A percentile compares a stretch with the other conserved stretches of the same genome.
phyloP scores from a whole-genome alignment of 2,888 invertebrate species.

The Stegana nigrithorax region DNA sequence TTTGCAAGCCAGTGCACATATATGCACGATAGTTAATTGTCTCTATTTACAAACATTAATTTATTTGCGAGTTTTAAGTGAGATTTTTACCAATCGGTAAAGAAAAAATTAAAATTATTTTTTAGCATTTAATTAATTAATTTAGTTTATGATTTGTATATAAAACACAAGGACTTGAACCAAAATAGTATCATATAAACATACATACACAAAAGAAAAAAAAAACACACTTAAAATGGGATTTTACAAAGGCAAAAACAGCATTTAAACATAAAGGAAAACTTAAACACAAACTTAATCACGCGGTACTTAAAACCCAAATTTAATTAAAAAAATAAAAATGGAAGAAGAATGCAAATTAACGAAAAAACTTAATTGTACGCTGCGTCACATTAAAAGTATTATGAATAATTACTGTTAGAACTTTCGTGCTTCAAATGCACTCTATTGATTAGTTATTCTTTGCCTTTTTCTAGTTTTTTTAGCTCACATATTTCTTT shows the following conservation, averaged over 20 bases:
- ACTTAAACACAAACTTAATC: neutral
- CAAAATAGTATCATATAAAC: slow-evolving; percentile 57
- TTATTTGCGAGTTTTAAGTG: slow-evolving; percentile 15
- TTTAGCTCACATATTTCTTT: no score
- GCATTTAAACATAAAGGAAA: neutral
- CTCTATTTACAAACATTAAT: slow-evolving; percentile 7
- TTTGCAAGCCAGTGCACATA: no score
- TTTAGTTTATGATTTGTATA: neutral
- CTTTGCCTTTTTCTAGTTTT: no score
- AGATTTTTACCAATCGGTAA: slow-evolving; percentile 7
- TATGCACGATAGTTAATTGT: slow-evolving; percentile 40
- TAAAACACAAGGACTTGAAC: slow-evolving; percentile 57
- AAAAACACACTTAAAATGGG: no score
- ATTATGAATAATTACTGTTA: no score
- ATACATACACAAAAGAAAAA: slow-evolving; percentile 25
- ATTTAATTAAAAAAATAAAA: neutral
- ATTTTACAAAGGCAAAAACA: slow-evolving; percentile 19
- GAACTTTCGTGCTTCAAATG: no score
- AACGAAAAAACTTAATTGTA: no score
- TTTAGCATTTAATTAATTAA: neutral
- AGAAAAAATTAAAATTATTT: slow-evolving; percentile 11
- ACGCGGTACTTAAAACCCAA: neutral
- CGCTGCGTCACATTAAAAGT: no score
- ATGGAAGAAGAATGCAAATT: no score
- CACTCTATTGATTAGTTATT: no score